phyloP scores from a whole-genome alignment of 1,140 invertebrate genomes.

The Sycophila sp. region DNA sequence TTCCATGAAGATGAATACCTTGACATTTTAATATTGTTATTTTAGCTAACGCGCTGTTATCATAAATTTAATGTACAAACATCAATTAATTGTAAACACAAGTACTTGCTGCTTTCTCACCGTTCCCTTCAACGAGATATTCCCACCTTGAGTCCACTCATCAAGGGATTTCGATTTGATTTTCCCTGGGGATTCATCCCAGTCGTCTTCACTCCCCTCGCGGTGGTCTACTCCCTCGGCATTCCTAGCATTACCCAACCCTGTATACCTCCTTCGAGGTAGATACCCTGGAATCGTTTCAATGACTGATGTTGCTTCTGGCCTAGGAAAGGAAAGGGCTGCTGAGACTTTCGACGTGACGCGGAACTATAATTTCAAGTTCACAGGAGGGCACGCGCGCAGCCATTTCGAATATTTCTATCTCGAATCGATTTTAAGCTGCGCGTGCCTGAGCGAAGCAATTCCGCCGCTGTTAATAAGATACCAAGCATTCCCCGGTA shows the following conservation, averaged over 20 bases:
- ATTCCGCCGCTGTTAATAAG: not conserved
- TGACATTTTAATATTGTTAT: too few species aligned
- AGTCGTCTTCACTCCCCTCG: not conserved
- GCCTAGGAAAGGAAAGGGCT: not conserved
- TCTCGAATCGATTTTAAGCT: not conserved
- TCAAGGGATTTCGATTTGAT: not conserved
- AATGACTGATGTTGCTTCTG: not conserved
- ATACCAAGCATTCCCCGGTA: not conserved
- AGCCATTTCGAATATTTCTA: not conserved
- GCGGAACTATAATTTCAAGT: slow-evolving; percentile 21
- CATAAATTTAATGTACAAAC: too few species aligned
- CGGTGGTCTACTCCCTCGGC: not conserved
- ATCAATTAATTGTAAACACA: too few species aligned
- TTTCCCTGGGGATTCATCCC: not conserved
- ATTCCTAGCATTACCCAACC: not conserved
- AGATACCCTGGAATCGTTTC: not conserved
- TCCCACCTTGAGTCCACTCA: too few species aligned
- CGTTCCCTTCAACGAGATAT: too few species aligned
- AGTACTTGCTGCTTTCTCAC: too few species aligned
- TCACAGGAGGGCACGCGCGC: not conserved
- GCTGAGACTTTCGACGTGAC: slow-evolving; percentile 15
- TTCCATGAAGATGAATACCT: too few species aligned
- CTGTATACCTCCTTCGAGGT: not conserved
- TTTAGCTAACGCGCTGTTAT: too few species aligned
- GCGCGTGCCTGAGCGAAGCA: not conserved